Evolutionary conservation across 2,888 invertebrate genomes (phyloP).

Genomic region (Lasioglossum vierecki): DNA sequence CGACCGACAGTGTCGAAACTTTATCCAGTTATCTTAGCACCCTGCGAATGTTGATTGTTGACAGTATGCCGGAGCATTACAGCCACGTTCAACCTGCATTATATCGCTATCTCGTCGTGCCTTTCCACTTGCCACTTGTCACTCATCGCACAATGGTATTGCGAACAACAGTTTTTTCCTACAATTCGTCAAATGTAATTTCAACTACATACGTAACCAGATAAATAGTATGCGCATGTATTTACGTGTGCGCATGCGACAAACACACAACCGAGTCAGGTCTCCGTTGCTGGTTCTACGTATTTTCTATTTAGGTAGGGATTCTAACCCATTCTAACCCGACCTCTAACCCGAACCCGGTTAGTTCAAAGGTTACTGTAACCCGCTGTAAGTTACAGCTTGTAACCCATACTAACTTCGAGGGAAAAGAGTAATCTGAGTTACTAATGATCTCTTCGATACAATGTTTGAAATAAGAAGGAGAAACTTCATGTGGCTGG

Average conservation of each 20-base stretch:
- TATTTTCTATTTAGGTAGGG: no score
- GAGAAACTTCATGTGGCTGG: no score
- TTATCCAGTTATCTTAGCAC: not conserved
- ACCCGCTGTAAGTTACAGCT: no score
- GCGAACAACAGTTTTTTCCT: not conserved
- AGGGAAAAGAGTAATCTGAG: no score
- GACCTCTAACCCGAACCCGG: no score
- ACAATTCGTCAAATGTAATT: not conserved
- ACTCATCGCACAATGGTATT: not conserved
- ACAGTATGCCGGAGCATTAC: not conserved
- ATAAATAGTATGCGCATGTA: not conserved
- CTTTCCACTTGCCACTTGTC: not conserved
- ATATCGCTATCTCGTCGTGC: not conserved
- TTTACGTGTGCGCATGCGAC: not conserved
- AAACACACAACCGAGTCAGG: not conserved
- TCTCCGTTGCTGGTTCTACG: no score
- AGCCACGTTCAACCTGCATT: not conserved
- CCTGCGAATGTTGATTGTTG: not conserved
- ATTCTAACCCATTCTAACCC: no score
- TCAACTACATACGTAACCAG: not conserved
- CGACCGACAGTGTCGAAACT: not conserved
- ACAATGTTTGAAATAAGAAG: no score
- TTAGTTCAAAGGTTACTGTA: no score
- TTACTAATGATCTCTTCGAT: no score
- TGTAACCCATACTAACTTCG: no score